phyloP scores from a whole-genome alignment of 2,113 vertebrate genomes.

The Perognathus longimembris region DNA sequence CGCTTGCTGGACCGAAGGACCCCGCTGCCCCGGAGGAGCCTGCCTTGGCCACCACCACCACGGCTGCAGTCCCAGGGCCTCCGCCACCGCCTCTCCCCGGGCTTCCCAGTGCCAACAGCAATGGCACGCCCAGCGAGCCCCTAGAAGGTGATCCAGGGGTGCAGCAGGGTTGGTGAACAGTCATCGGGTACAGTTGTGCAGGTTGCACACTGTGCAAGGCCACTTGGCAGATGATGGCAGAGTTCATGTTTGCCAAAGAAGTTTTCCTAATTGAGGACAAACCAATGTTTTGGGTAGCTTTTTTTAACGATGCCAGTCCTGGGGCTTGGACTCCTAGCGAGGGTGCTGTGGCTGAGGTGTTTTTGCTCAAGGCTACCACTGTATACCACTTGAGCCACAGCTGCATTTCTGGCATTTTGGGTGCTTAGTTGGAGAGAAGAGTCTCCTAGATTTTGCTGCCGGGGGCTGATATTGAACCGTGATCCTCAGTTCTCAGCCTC shows the following conservation, averaged over 20 bases:
- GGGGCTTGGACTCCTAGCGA: too few species aligned
- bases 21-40: constrained; percentile 77
- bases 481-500: too few species aligned
- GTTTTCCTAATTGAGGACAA: not conserved
- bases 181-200: not conserved
- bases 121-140: constrained; percentile 71
- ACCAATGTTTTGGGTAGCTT: not conserved
- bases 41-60: constrained; percentile 52
- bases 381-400: too few species aligned
- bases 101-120: constrained; percentile 76
- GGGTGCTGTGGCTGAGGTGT: too few species aligned
- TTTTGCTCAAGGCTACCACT: too few species aligned
- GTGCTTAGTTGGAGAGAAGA: too few species aligned
- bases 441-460: too few species aligned
- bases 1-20: constrained; percentile 86
- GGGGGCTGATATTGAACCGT: too few species aligned
- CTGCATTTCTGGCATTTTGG: too few species aligned
- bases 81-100: constrained; percentile 79
- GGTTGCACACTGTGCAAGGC: not conserved
- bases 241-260: too few species aligned
- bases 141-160: not conserved
- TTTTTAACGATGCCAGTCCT: not conserved
- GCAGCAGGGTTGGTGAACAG: rapidly evolving
- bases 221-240: rapidly evolving
- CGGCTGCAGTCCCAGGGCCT: constrained; percentile 75